phyloP scores from a whole-genome alignment of 2,113 vertebrate species.

The Meleagris gallopavo region DNA sequence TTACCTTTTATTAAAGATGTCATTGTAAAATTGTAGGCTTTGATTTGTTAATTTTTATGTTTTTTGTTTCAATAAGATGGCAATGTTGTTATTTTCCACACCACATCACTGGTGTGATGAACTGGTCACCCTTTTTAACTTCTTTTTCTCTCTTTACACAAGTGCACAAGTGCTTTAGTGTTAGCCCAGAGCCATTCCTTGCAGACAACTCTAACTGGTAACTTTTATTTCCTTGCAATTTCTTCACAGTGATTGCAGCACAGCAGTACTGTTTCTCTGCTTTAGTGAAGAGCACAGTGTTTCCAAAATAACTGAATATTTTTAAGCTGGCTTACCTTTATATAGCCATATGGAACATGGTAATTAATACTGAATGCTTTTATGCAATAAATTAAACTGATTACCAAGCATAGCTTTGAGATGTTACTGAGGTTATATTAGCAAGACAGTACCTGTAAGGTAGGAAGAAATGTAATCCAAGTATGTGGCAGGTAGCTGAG shows the following conservation, averaged over 20 bases:
- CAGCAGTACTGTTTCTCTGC: background rate
- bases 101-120: background rate
- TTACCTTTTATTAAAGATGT: background rate
- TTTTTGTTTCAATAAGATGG: background rate
- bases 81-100: background rate
- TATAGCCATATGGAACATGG: background rate
- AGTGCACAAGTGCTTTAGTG: background rate
- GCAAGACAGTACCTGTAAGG: background rate
- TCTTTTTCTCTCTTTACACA: background rate
- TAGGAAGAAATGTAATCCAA: background rate
- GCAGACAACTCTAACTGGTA: background rate
- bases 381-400: background rate
- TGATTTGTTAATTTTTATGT: background rate
- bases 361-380: background rate
- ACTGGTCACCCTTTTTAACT: background rate
- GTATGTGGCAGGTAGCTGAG: accelerated
- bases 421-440: background rate
- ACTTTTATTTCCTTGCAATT: background rate
- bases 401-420: background rate
- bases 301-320: background rate
- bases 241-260: background rate
- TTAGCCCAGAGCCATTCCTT: background rate
- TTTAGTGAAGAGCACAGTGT: background rate
- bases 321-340: background rate
- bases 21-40: background rate